Evolutionary conservation across 1,140 invertebrate genomes (phyloP).

Genomic region (Lanistes nyassanus): DNA sequence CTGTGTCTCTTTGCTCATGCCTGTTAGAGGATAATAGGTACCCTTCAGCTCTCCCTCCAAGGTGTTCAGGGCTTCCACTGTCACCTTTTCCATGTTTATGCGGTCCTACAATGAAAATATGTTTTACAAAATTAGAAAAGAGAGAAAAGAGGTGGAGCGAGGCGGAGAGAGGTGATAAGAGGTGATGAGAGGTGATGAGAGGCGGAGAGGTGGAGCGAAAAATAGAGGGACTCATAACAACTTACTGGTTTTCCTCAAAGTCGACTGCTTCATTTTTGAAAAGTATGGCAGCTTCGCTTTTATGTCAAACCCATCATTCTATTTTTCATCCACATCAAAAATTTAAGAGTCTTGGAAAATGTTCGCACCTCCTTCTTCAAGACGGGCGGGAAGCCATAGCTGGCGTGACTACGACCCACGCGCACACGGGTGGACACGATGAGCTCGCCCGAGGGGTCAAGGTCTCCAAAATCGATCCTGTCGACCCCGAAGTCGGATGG

Average conservation of each 20-base stretch:
- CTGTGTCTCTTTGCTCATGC: slow-evolving; percentile 56
- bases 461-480: slow-evolving; percentile 54
- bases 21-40: slow-evolving; percentile 57
- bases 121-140: too few species aligned
- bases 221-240: too few species aligned
- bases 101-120: slow-evolving; percentile 39
- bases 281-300: not conserved
- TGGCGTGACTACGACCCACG: slow-evolving; percentile 54
- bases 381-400: slow-evolving; percentile 70
- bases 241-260: too few species aligned
- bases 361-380: slow-evolving; percentile 76
- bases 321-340: not conserved
- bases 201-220: too few species aligned
- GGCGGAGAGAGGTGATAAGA: too few species aligned
- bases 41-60: slow-evolving; percentile 58
- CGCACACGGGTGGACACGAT: slow-evolving; percentile 65
- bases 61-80: slow-evolving; percentile 46
- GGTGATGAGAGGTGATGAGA: too few species aligned
- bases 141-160: too few species aligned
- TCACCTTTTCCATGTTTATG: slow-evolving; percentile 53
- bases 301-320: not conserved
- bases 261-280: too few species aligned
- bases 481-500: slow-evolving; percentile 70
- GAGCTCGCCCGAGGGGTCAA: slow-evolving; percentile 71
- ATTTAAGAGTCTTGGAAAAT: not conserved